Evolutionary conservation across 2,113 vertebrate genomes (phyloP).

Genomic region (Gulo gulo): DNA sequence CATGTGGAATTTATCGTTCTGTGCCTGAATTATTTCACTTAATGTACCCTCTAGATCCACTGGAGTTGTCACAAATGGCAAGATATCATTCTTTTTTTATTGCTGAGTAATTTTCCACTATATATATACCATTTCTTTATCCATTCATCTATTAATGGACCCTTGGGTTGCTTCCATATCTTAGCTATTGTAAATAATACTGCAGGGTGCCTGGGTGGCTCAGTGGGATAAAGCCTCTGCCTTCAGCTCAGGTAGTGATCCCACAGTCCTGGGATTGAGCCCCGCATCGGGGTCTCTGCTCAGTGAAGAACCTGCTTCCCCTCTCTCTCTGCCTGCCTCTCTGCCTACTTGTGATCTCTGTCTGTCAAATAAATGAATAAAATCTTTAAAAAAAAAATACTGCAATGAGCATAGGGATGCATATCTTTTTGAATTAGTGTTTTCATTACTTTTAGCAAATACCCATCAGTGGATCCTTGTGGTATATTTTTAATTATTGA

Average conservation of each 20-base stretch:
- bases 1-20: background rate
- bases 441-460: background rate
- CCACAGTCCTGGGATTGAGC: too few species aligned
- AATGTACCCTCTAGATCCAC: background rate
- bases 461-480: background rate
- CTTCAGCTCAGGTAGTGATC: too few species aligned
- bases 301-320: too few species aligned
- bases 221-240: too few species aligned
- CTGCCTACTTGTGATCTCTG: too few species aligned
- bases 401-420: background rate
- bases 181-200: background rate
- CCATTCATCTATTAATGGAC: background rate
- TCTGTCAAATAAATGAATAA: too few species aligned
- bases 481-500: background rate
- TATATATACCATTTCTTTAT: background rate
- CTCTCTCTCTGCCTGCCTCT: too few species aligned
- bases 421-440: background rate
- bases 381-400: background rate
- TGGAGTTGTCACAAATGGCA: background rate
- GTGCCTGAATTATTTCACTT: background rate
- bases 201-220: background rate
- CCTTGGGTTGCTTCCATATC: background rate
- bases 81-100: background rate
- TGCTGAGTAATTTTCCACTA: background rate
- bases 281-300: too few species aligned